Conservation (phyloP, 2,888 invertebrate species). For the Orchesella flavescens region DNA sequence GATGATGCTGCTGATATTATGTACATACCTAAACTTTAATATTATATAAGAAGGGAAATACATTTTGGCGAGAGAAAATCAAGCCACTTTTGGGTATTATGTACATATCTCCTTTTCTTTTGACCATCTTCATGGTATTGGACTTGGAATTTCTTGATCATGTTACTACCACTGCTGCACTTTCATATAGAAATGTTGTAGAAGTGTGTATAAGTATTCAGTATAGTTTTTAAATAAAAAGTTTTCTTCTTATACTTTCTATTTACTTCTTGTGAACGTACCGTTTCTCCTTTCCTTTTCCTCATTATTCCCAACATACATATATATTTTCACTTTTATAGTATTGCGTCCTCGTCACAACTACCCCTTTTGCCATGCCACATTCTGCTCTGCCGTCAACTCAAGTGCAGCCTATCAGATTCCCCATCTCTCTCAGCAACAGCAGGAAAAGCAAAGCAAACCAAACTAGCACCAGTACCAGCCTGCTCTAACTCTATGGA, state of each 20-base stretch:
- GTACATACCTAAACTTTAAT: background rate
- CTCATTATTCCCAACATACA: background rate
- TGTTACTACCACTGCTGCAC: background rate
- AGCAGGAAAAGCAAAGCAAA: background rate
- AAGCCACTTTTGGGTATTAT: too few species aligned
- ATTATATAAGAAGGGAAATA: background rate
- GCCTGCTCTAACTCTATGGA: too few species aligned
- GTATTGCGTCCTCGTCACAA: slow-evolving; percentile 34
- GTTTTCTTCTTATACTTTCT: too few species aligned
- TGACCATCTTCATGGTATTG: background rate
- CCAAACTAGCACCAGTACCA: background rate
- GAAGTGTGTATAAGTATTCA: too few species aligned
- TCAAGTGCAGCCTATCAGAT: slow-evolving; percentile 65
- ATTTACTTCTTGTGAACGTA: too few species aligned
- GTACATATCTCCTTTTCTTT: background rate
- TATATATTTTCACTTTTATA: background rate
- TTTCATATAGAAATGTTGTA: background rate
- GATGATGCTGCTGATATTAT: background rate
- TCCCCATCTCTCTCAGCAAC: slow-evolving; percentile 28
- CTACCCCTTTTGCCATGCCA: slow-evolving; percentile 68
- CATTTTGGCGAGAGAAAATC: background rate
- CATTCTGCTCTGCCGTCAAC: slow-evolving; percentile 52
- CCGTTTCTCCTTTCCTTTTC: too few species aligned
- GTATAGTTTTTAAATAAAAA: too few species aligned
- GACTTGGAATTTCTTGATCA: background rate